phyloP scores from a whole-genome alignment of 2,888 invertebrate genomes.

The Agrypnus murinus region DNA sequence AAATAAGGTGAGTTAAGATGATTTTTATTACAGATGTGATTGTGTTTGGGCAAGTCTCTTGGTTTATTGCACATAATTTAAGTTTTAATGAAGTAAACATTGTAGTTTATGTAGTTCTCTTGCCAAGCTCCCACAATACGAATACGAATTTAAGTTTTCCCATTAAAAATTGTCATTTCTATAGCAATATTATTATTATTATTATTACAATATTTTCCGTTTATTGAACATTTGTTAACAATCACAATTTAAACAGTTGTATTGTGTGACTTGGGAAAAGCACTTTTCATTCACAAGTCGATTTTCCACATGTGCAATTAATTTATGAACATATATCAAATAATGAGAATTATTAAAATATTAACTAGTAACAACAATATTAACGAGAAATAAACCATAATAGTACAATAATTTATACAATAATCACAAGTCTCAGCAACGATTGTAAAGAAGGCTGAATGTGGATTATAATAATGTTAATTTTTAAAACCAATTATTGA shows the following conservation, averaged over 20 bases:
- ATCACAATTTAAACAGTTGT: background rate
- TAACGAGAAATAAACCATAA: constrained; percentile 64
- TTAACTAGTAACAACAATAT: constrained; percentile 65
- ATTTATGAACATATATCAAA: constrained; percentile 47
- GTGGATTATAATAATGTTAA: constrained; percentile 24
- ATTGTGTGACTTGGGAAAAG: constrained; percentile 33
- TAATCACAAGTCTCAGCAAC: constrained; percentile 60
- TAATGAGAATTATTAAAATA: constrained; percentile 60
- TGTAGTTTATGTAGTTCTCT: constrained; percentile 56
- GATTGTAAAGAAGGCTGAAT: constrained; percentile 42
- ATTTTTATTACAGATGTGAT: constrained; percentile 64
- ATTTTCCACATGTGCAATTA: constrained; percentile 47
- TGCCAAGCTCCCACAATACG: constrained; percentile 48
- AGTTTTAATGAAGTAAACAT: constrained; percentile 67
- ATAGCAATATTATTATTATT: constrained; percentile 10
- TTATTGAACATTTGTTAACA: constrained; percentile 8
- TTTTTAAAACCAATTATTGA: constrained; percentile 27
- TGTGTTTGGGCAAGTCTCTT: constrained; percentile 62
- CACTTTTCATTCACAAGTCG: no score
- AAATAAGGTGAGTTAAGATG: constrained; percentile 63
- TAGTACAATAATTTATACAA: constrained; percentile 65
- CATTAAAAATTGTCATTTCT: constrained; percentile 36
- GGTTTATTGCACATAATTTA: constrained; percentile 68
- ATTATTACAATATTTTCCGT: background rate
- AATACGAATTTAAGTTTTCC: constrained; percentile 41